Conservation (phyloP, 2,797 vertebrate genomes). For the Acanthornis magna region DNA sequence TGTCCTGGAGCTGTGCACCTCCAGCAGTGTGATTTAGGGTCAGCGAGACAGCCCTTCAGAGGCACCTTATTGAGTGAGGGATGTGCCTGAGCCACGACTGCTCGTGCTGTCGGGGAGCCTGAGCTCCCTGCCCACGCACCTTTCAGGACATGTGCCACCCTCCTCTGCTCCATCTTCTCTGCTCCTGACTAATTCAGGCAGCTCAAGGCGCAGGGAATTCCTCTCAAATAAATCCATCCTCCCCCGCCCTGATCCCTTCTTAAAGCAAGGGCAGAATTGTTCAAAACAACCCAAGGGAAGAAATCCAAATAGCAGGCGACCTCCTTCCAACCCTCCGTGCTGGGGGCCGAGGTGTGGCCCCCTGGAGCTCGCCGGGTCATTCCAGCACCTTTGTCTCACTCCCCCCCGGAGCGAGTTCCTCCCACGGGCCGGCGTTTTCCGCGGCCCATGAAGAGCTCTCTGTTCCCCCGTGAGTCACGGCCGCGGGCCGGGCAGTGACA, state of each 20-base stretch:
- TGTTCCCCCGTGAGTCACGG: slow-evolving; percentile 17
- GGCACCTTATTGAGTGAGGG: fast-evolving
- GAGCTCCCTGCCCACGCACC: background rate
- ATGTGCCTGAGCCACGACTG: fast-evolving
- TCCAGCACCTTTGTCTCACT: slow-evolving; percentile 25
- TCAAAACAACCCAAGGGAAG: background rate
- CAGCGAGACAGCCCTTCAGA: fast-evolving
- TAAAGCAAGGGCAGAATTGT: slow-evolving; percentile 5
- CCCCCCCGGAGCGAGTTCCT: background rate
- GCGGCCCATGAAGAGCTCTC: slow-evolving; percentile 18
- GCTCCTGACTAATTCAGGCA: background rate
- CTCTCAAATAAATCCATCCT: background rate
- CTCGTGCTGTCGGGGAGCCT: background rate
- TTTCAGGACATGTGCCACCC: background rate
- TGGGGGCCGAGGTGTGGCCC: background rate
- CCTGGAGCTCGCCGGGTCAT: background rate
- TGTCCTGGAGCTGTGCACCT: no score
- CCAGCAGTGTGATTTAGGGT: fast-evolving
- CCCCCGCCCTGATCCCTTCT: background rate
- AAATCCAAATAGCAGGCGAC: background rate
- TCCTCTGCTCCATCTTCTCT: background rate
- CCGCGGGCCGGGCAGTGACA: background rate
- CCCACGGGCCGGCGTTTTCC: background rate
- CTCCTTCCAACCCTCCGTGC: background rate
- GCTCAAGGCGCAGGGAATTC: background rate